A percentile compares a stretch with the other conserved stretches of the same genome.
Evolutionary conservation across 1,140 invertebrate species (phyloP).

Genomic region (Trichonephila inaurata): DNA sequence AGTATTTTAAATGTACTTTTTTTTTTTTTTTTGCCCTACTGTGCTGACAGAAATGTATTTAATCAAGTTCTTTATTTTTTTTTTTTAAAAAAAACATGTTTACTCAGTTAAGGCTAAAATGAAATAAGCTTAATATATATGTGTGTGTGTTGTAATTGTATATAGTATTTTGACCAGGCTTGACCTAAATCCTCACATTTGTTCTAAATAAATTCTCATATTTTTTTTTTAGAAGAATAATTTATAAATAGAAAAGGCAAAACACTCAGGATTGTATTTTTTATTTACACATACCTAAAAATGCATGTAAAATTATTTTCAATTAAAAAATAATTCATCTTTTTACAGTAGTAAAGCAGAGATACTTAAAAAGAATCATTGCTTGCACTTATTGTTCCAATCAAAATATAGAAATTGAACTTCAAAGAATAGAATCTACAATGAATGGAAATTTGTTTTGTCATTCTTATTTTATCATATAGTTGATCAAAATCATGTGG

Average conservation of each 20-base stretch:
- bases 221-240: conserved; percentile 3
- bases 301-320: background rate
- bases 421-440: too few relatives aligned
- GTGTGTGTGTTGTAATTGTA: conserved; percentile 55
- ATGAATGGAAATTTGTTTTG: too few relatives aligned
- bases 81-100: conserved; percentile 16
- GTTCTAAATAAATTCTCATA: background rate
- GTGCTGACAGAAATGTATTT: conserved; percentile 45
- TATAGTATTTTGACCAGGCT: conserved; percentile 44
- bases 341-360: conserved; percentile 16
- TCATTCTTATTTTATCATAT: background rate
- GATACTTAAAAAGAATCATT: background rate
- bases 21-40: background rate
- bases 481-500: background rate
- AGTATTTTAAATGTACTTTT: conserved; percentile 54
- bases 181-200: conserved; percentile 30
- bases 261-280: conserved; percentile 38
- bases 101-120: conserved; percentile 27
- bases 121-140: conserved; percentile 44
- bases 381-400: background rate
- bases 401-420: background rate
- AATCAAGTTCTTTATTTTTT: conserved; percentile 53
- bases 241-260: background rate
- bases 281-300: conserved; percentile 1
- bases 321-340: background rate